Evolutionary conservation across 2,113 vertebrate species (phyloP).

Genomic region (Xerus inauris): DNA sequence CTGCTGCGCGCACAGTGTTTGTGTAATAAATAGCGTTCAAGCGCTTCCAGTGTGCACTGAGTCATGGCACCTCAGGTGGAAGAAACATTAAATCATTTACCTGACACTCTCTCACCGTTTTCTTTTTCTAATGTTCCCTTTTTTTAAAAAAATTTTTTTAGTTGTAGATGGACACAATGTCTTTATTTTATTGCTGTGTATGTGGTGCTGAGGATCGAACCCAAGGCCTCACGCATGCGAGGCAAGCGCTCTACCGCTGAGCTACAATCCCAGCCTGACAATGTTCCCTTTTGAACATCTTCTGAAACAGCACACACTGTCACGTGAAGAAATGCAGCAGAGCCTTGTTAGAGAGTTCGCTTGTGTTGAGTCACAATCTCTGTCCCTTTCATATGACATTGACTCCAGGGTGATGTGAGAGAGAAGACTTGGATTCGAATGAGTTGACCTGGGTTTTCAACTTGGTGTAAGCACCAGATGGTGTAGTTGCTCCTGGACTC

Average conservation of each 20-base stretch:
- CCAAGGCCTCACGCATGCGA: too few species aligned
- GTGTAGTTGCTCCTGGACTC: not conserved
- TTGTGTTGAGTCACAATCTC: not conserved
- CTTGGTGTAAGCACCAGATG: not conserved
- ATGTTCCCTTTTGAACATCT: not conserved
- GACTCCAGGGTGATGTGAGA: not conserved
- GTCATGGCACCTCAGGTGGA: not conserved
- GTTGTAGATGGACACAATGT: too few species aligned
- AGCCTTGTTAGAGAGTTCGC: not conserved
- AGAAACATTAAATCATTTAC: slow-evolving; percentile 7
- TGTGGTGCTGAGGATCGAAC: too few species aligned
- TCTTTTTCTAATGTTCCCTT: not conserved
- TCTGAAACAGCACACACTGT: not conserved
- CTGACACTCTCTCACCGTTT: not conserved
- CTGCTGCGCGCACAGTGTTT: slow-evolving; percentile 50
- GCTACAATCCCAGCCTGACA: too few species aligned
- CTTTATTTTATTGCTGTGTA: too few species aligned
- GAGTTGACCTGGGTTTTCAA: not conserved
- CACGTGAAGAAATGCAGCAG: not conserved
- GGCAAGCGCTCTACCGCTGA: too few species aligned
- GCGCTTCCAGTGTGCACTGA: slow-evolving; percentile 6
- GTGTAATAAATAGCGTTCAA: slow-evolving; percentile 50
- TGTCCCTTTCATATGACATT: not conserved
- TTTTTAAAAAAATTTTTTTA: too few species aligned
- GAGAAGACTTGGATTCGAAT: not conserved